Conservation (phyloP, 2,888 invertebrate species). For the Spisula subtruncata region DNA sequence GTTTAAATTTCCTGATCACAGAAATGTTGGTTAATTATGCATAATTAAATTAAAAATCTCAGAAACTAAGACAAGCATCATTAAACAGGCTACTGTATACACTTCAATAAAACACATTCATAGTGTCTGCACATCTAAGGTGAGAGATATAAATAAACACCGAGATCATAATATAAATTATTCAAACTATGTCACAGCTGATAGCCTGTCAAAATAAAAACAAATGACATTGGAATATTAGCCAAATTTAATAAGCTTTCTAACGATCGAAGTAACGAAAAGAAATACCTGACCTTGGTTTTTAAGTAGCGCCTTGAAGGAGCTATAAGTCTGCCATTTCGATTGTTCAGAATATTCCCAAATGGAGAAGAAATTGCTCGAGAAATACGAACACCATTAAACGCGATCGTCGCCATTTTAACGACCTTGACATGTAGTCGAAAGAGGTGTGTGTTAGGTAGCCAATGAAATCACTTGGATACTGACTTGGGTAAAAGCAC, state of each 20-base stretch:
- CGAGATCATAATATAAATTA: neutral
- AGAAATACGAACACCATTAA: slow-evolving; percentile 41
- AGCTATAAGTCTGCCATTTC: slow-evolving; percentile 42
- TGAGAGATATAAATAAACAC: neutral
- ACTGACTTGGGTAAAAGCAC: neutral
- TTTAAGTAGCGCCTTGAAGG: slow-evolving; percentile 45
- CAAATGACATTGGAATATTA: slow-evolving; percentile 32
- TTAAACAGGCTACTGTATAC: no score
- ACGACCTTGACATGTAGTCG: slow-evolving; percentile 60
- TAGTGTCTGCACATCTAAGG: neutral
- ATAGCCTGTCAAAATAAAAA: slow-evolving; percentile 39
- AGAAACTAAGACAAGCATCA: no score
- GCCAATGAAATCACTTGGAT: slow-evolving; percentile 45
- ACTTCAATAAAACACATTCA: no score
- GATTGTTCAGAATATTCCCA: slow-evolving; percentile 41
- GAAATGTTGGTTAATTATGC: no score
- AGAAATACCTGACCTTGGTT: slow-evolving; percentile 48
- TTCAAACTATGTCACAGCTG: slow-evolving; percentile 40
- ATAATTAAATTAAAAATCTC: no score
- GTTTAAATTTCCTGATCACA: no score
- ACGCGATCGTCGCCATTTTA: slow-evolving; percentile 61
- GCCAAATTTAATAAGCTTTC: neutral
- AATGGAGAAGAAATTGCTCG: slow-evolving; percentile 39
- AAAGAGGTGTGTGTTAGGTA: slow-evolving; percentile 53
- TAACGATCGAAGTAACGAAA: slow-evolving; percentile 4